Evolutionary conservation across 2,888 invertebrate species (phyloP).

Genomic region (Sepiola atlantica): DNA sequence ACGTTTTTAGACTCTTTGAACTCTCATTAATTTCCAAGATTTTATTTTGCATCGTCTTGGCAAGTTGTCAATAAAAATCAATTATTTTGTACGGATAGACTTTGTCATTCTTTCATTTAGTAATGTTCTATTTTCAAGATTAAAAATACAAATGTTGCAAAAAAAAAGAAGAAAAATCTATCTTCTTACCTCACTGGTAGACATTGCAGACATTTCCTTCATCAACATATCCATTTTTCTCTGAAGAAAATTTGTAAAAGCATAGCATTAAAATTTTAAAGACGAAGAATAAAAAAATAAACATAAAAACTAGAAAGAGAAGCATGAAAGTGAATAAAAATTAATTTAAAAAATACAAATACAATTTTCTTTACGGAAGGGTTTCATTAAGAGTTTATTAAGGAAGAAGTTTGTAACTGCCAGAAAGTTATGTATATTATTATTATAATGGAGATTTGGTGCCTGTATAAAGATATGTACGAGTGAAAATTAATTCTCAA

Average conservation of each 20-base stretch:
- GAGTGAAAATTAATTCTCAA: too few relatives aligned
- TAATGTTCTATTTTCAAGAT: background rate
- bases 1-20: too few relatives aligned
- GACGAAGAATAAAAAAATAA: background rate
- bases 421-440: too few relatives aligned
- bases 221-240: conserved; percentile 71
- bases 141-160: background rate
- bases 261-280: background rate
- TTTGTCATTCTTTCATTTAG: too few relatives aligned
- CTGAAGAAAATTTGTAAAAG: conserved; percentile 56
- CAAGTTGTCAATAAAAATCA: too few relatives aligned
- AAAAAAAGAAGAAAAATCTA: background rate
- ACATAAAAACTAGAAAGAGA: background rate
- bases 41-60: too few relatives aligned
- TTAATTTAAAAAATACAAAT: background rate
- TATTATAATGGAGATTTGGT: too few relatives aligned
- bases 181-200: conserved; percentile 68
- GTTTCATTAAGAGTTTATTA: too few relatives aligned
- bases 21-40: too few relatives aligned
- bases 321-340: background rate
- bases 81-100: too few relatives aligned
- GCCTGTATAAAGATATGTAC: too few relatives aligned
- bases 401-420: too few relatives aligned
- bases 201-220: conserved; percentile 74
- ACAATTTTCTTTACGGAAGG: background rate